Conservation (phyloP, 1,140 invertebrate genomes). For the Drosophila novamexicana region DNA sequence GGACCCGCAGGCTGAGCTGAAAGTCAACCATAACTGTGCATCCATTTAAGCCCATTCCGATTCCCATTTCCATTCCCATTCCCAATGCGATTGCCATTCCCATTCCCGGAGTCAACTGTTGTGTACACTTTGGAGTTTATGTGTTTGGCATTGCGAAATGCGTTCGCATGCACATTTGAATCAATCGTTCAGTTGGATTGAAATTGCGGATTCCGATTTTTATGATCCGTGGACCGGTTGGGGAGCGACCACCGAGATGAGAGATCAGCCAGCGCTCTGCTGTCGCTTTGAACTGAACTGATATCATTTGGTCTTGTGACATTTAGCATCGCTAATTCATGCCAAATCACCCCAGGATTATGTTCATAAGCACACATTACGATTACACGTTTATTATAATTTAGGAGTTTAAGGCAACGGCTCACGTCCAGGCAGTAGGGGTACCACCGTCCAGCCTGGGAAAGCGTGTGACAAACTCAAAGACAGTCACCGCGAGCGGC, state of each 20-base stretch:
- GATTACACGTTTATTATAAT: slow-evolving; percentile 84
- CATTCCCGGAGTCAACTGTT: slow-evolving; percentile 43
- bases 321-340: slow-evolving; percentile 83
- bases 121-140: slow-evolving; percentile 63
- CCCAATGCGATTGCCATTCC: slow-evolving; percentile 6
- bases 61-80: neutral
- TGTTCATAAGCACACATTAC: slow-evolving; percentile 83
- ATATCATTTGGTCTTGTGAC: slow-evolving; percentile 71
- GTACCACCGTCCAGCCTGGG: neutral
- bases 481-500: neutral
- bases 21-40: slow-evolving; percentile 38
- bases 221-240: slow-evolving; percentile 58
- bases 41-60: slow-evolving; percentile 31
- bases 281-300: slow-evolving; percentile 50
- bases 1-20: slow-evolving; percentile 1
- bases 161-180: slow-evolving; percentile 79
- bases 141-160: slow-evolving; percentile 70
- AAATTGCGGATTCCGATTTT: slow-evolving; percentile 55
- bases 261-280: neutral
- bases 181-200: slow-evolving; percentile 64
- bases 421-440: neutral
- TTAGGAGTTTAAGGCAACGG: slow-evolving; percentile 71
- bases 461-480: slow-evolving; percentile 39
- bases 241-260: slow-evolving; percentile 11
- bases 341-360: slow-evolving; percentile 79